Conservation (phyloP, 2,797 vertebrate genomes). For the Pteronotus mesoamericanus region DNA sequence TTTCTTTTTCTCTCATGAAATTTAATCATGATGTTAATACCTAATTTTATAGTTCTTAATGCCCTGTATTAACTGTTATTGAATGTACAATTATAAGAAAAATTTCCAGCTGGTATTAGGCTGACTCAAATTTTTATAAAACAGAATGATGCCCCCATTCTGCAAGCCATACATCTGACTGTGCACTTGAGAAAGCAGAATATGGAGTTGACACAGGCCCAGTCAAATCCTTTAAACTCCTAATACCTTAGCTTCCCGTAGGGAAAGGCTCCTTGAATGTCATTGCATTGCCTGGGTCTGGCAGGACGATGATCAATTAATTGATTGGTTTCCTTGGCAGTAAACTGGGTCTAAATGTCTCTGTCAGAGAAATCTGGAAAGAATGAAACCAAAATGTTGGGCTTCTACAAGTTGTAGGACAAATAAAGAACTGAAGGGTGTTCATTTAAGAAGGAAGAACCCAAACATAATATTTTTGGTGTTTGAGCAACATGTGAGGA, state of each 20-base stretch:
- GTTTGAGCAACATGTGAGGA: not conserved
- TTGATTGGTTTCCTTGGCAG: not conserved
- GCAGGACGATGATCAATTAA: not conserved
- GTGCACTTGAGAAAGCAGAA: not conserved
- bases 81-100: slow-evolving; percentile 51
- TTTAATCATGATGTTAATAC: slow-evolving; percentile 66
- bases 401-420: not conserved
- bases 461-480: not conserved
- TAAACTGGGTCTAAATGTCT: not conserved
- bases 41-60: slow-evolving; percentile 60
- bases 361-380: not conserved
- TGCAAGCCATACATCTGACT: not conserved
- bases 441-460: not conserved
- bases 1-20: slow-evolving; percentile 57
- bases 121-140: slow-evolving; percentile 5
- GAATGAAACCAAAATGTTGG: not conserved
- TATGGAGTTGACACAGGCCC: not conserved
- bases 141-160: not conserved
- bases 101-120: not conserved
- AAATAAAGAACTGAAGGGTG: not conserved
- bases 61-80: slow-evolving; percentile 60
- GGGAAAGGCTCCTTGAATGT: not conserved
- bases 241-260: not conserved
- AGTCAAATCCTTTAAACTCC: not conserved
- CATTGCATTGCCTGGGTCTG: not conserved